Evolutionary conservation across 2,888 invertebrate genomes (phyloP).

Genomic region (Eupithecia centaureata): DNA sequence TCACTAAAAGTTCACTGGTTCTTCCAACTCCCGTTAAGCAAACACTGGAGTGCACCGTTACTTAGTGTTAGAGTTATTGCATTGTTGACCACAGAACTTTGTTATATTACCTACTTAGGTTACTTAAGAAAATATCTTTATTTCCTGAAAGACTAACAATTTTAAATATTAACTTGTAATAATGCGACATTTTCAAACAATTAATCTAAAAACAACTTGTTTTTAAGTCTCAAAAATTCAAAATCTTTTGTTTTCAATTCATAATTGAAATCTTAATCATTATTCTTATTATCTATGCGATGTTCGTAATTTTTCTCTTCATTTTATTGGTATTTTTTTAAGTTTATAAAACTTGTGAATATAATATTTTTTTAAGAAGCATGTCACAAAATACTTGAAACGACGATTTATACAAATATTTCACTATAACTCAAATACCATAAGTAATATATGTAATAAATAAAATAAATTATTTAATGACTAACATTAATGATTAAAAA

Average conservation of each 20-base stretch:
- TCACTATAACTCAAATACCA: no score
- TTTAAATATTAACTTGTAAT: background rate
- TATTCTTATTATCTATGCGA: background rate
- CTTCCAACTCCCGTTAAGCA: constrained; percentile 58
- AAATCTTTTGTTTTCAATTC: background rate
- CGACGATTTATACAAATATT: no score
- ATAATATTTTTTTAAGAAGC: background rate
- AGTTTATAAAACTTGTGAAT: background rate
- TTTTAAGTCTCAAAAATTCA: no score
- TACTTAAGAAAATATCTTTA: background rate
- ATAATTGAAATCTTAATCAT: no score
- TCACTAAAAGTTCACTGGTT: constrained; percentile 31
- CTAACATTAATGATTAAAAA: no score
- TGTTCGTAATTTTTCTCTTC: no score
- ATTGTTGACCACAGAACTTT: constrained; percentile 41
- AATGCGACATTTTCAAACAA: background rate
- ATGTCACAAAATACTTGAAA: background rate
- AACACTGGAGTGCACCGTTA: constrained; percentile 53
- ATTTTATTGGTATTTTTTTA: no score
- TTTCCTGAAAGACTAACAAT: background rate
- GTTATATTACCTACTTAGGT: constrained; percentile 13
- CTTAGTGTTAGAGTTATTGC: constrained; percentile 48
- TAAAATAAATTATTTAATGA: no score
- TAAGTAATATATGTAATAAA: no score
- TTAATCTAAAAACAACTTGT: background rate